Percentiles rank a stretch among this genome's conserved stretches.
Conservation (phyloP, 2,888 invertebrate species). For the Macrophya annulata region DNA sequence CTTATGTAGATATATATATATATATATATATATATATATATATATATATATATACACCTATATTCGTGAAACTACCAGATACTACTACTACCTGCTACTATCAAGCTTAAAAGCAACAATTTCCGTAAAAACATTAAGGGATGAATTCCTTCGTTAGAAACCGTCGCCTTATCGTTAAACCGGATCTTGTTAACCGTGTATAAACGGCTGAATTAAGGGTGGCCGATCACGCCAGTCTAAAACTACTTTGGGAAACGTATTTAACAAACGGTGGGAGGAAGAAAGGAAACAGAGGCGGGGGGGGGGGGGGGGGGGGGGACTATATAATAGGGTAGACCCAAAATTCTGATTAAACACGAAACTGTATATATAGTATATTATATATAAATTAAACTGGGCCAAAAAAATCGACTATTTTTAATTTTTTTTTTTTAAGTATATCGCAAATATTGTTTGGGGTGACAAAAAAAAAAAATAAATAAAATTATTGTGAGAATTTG, state of each 20-base stretch:
- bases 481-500: too few species aligned
- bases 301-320: not conserved
- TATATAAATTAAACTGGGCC: too few species aligned
- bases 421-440: too few species aligned
- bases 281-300: too few species aligned
- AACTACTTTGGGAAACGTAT: conserved; percentile 10
- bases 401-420: too few species aligned
- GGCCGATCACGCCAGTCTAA: conserved; percentile 35
- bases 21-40: too few species aligned
- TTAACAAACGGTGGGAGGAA: conserved; percentile 18
- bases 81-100: too few species aligned
- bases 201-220: conserved; percentile 27
- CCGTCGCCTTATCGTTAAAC: conserved; percentile 8
- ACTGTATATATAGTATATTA: not conserved
- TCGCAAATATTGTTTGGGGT: too few species aligned
- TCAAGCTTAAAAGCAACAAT: not conserved
- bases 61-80: not conserved
- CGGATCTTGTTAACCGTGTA: conserved; percentile 33
- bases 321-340: not conserved
- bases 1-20: too few species aligned
- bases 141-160: conserved; percentile 7
- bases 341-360: conserved; percentile 23
- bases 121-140: conserved; percentile 10
- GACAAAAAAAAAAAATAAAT: too few species aligned
- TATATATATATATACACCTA: too few species aligned